Percentiles rank a stretch among this genome's conserved stretches.
These are phyloP conservation scores for Sula dactylatra DNA, from an alignment of 2,113 vertebrate species.

Conservation along the genomic window DNA sequence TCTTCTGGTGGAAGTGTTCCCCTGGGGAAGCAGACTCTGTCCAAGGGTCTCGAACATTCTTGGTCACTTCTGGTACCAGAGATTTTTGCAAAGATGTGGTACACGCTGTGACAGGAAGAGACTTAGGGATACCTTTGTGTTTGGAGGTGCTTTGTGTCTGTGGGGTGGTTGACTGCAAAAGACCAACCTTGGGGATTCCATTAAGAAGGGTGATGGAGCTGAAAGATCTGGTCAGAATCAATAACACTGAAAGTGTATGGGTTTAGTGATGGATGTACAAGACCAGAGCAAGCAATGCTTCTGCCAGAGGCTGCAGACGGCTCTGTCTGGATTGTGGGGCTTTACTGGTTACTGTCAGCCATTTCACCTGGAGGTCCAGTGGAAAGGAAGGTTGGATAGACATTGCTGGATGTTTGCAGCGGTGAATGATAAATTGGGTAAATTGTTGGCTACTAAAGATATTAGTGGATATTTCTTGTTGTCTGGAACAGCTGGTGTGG, in stretches of 20 bases:
- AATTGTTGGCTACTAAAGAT: not conserved
- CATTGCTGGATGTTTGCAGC: not conserved
- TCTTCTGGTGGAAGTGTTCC: not conserved
- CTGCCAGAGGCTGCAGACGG: not conserved
- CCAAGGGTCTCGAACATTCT: not conserved
- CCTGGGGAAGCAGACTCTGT: not conserved
- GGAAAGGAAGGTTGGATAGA: not conserved
- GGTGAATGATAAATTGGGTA: not conserved
- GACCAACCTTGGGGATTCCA: not conserved
- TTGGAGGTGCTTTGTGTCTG: not conserved
- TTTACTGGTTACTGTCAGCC: not conserved
- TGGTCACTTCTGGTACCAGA: not conserved
- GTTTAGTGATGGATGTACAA: not conserved
- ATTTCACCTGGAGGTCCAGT: not conserved
- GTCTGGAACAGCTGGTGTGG: not conserved
- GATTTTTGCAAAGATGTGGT: not conserved
- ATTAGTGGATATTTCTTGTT: not conserved
- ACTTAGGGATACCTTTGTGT: not conserved
- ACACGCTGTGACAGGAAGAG: not conserved
- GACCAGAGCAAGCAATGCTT: not conserved
- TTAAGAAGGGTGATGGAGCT: not conserved
- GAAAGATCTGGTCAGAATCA: not conserved
- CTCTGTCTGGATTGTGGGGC: not conserved
- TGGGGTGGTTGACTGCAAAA: not conserved
- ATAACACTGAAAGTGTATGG: not conserved